These are phyloP conservation scores for Sipunculus nudus DNA, from an alignment of 2,888 invertebrate species.

Conservation along the genomic window DNA sequence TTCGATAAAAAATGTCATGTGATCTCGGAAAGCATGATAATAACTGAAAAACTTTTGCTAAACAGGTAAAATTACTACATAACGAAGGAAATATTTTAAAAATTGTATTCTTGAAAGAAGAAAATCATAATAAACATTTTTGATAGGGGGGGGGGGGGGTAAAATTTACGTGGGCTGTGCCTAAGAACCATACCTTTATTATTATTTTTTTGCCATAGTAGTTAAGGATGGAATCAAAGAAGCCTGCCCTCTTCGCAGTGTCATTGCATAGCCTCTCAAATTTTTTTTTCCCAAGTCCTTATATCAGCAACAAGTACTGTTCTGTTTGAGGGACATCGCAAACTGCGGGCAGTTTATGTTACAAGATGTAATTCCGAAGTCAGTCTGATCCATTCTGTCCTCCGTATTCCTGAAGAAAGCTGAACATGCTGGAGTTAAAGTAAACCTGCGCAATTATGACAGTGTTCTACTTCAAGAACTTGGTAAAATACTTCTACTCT, in stretches of 20 bases:
- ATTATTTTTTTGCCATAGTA: too few species aligned
- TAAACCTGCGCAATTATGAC: background rate
- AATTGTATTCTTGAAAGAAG: too few species aligned
- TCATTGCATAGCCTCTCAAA: conserved; percentile 19
- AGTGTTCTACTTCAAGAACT: background rate
- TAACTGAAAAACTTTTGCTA: too few species aligned
- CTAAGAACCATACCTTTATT: too few species aligned
- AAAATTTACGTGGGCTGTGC: too few species aligned
- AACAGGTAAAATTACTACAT: too few species aligned
- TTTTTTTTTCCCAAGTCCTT: conserved; percentile 22
- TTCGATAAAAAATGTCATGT: too few species aligned
- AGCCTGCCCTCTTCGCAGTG: background rate
- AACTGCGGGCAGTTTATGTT: conserved; percentile 18
- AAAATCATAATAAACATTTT: too few species aligned
- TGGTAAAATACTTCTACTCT: background rate
- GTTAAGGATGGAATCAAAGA: too few species aligned
- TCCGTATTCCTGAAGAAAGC: background rate
- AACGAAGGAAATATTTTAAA: too few species aligned
- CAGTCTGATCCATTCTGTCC: conserved; percentile 19
- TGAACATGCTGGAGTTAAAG: background rate
- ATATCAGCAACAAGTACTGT: conserved; percentile 22
- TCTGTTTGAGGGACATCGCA: conserved; percentile 19
- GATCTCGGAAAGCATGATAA: too few species aligned
- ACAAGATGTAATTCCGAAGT: conserved; percentile 33
- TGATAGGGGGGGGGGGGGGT: too few species aligned